Evolutionary conservation across 1,140 invertebrate species (phyloP).

Genomic region (Sitophilus oryzae): DNA sequence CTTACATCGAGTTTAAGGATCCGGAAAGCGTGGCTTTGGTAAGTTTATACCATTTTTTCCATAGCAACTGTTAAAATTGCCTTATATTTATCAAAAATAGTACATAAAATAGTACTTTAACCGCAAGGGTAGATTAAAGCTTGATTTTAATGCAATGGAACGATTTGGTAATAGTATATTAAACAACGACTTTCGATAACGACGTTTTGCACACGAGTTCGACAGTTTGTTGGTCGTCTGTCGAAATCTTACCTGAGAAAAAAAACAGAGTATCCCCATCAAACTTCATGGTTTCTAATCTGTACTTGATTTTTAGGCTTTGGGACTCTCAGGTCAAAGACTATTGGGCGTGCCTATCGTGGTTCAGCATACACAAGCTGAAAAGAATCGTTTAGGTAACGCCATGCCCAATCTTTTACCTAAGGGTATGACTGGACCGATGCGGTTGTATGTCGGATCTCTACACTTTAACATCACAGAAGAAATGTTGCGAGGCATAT

Average conservation of each 20-base stretch:
- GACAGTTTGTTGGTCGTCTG: no score
- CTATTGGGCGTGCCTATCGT: constrained; percentile 96
- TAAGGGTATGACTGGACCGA: constrained; percentile 80
- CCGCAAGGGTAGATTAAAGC: no score
- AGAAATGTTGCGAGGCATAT: constrained; percentile 97
- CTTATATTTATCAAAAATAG: constrained; percentile 21
- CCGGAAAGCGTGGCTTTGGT: constrained; percentile 94
- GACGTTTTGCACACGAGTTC: no score
- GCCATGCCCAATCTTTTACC: constrained; percentile 76
- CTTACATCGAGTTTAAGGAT: constrained; percentile 98
- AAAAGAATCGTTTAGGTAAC: constrained; percentile 93
- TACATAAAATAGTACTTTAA: not conserved
- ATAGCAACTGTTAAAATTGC: no score
- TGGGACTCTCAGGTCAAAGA: constrained; percentile 94
- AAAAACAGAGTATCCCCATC: no score
- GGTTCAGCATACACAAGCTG: constrained; percentile 97
- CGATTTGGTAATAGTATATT: no score
- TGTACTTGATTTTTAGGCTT: constrained; percentile 59
- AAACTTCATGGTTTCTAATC: not conserved
- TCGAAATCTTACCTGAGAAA: no score
- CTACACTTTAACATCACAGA: constrained; percentile 99
- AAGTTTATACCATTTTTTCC: constrained; percentile 42
- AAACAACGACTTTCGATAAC: no score
- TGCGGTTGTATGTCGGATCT: constrained; percentile 95
- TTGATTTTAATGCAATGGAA: no score